Evolutionary conservation across 2,113 vertebrate species (phyloP).

Genomic region (Myrmecobius fasciatus): DNA sequence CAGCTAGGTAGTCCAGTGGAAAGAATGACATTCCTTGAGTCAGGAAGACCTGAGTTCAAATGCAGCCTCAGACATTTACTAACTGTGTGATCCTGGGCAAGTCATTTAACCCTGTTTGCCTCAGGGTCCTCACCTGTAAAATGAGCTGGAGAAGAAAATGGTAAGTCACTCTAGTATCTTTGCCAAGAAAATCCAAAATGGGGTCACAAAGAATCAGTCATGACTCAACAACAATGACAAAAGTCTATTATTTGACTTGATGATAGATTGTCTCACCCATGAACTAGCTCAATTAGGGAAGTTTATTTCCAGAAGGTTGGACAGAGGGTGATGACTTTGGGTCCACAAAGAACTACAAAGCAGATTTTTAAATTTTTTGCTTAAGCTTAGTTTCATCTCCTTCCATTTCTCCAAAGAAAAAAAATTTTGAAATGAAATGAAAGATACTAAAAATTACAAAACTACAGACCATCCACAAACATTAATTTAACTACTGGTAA

Average conservation of each 20-base stretch:
- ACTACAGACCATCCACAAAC: not conserved
- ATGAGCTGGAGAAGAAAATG: not conserved
- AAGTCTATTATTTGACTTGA: not conserved
- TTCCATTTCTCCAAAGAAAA: not conserved
- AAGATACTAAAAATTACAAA: not conserved
- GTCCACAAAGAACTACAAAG: not conserved
- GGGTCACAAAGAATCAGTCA: not conserved
- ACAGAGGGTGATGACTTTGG: not conserved
- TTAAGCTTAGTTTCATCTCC: not conserved
- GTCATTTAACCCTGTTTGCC: not conserved
- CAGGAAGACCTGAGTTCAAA: not conserved
- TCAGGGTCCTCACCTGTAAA: not conserved
- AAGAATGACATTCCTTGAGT: not conserved
- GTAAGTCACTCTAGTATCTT: not conserved
- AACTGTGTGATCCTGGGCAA: not conserved
- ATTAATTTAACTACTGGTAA: not conserved
- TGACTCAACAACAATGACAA: not conserved
- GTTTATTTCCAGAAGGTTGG: not conserved
- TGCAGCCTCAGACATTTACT: not conserved
- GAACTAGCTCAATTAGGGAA: not conserved
- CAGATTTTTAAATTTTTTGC: not conserved
- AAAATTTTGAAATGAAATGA: not conserved
- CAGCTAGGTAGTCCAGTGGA: not conserved
- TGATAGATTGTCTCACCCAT: not conserved
- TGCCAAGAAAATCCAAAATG: not conserved